Evolutionary conservation across 1,140 invertebrate species (phyloP).

Genomic region (Cydia pomonella): DNA sequence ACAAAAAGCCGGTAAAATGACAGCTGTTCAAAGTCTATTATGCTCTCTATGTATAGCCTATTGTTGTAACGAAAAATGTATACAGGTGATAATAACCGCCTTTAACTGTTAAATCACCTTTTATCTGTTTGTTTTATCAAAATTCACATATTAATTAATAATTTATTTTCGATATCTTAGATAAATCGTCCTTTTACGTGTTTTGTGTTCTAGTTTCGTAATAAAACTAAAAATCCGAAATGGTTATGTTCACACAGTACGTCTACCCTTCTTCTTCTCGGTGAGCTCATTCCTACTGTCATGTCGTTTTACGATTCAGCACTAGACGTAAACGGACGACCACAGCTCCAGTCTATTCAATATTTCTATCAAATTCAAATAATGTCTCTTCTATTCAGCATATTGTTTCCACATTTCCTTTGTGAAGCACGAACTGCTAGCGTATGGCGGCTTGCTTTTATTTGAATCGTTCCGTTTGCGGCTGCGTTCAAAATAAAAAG

Average conservation of each 20-base stretch:
- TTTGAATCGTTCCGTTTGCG: constrained; percentile 29
- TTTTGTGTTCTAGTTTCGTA: background rate
- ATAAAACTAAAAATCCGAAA: background rate
- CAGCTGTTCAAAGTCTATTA: constrained; percentile 31
- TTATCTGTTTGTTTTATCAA: background rate
- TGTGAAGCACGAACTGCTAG: constrained; percentile 27
- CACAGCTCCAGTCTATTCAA: constrained; percentile 10
- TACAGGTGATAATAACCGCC: constrained; percentile 11
- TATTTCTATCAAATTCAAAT: constrained; percentile 32
- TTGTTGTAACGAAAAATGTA: constrained; percentile 23
- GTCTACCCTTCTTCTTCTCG: background rate
- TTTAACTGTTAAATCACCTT: background rate
- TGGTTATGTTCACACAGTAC: background rate
- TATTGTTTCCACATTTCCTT: constrained; percentile 32
- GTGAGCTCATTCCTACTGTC: background rate
- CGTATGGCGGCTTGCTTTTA: constrained; percentile 17
- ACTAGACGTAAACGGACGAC: background rate
- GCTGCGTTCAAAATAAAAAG: constrained; percentile 33
- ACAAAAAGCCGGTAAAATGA: constrained; percentile 39
- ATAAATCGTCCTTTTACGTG: no score
- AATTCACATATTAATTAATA: background rate
- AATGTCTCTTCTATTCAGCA: constrained; percentile 31
- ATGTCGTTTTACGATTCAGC: constrained; percentile 1
- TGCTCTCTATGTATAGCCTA: constrained; percentile 3
- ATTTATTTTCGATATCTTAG: no score